A percentile compares a stretch with the other conserved stretches of the same genome.
Evolutionary conservation across 2,888 invertebrate species (phyloP).

Genomic region (Argyresthia albistria): DNA sequence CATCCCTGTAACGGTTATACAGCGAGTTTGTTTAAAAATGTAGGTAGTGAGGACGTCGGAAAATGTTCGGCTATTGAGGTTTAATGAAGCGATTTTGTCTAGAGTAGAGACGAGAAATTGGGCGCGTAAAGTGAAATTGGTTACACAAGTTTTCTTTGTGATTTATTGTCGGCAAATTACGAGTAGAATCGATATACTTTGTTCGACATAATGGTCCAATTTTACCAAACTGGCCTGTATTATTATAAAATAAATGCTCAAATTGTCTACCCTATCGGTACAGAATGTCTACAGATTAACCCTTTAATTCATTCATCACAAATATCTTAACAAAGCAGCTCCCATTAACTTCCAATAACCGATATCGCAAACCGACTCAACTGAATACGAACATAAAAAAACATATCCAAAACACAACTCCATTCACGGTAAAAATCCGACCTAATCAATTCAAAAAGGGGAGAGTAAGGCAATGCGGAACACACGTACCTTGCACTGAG

Average conservation of each 20-base stretch:
- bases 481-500: constrained; percentile 37
- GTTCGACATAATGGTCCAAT: too few relatives aligned
- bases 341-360: not conserved
- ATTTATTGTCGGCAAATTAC: too few relatives aligned
- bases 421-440: constrained; percentile 58
- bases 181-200: too few relatives aligned
- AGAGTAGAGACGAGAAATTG: too few relatives aligned
- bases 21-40: not conserved
- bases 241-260: too few relatives aligned
- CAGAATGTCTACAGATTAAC: not conserved
- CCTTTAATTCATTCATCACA: not conserved
- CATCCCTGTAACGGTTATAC: constrained; percentile 9
- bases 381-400: constrained; percentile 21
- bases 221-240: too few relatives aligned
- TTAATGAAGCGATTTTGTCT: not conserved
- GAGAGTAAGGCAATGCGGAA: constrained; percentile 54
- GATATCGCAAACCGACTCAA: constrained; percentile 3
- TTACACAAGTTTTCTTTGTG: too few relatives aligned
- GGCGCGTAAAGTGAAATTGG: too few relatives aligned
- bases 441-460: constrained; percentile 68
- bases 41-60: not conserved
- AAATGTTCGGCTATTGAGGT: not conserved
- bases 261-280: too few relatives aligned
- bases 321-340: not conserved
- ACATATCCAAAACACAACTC: constrained; percentile 38